Evolutionary conservation across 2,888 invertebrate genomes (phyloP).

Genomic region (Dynastes tityus): DNA sequence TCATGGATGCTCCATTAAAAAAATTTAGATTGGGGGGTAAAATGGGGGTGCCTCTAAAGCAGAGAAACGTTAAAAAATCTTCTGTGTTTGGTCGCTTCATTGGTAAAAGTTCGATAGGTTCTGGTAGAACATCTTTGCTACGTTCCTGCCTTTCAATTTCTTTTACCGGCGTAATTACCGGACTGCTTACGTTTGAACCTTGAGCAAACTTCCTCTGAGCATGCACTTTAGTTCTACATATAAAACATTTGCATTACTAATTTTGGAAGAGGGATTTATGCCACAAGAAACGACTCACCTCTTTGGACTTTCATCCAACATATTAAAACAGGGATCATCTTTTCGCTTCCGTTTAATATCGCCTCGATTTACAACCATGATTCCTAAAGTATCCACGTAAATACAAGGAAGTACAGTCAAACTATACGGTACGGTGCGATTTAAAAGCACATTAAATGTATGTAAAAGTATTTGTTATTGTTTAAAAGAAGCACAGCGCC

Average conservation of each 20-base stretch:
- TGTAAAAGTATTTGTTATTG: too few species aligned
- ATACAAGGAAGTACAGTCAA: too few species aligned
- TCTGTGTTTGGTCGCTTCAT: constrained; percentile 85
- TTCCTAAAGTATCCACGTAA: neutral
- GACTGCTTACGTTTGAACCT: constrained; percentile 78
- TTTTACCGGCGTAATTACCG: constrained; percentile 75
- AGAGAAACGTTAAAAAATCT: constrained; percentile 89
- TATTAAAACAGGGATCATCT: constrained; percentile 59
- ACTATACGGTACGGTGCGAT: too few species aligned
- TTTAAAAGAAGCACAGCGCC: too few species aligned
- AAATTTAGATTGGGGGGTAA: constrained; percentile 83
- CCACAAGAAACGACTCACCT: constrained; percentile 62
- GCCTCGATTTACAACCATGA: constrained; percentile 67
- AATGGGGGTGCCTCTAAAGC: constrained; percentile 84
- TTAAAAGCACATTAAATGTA: too few species aligned
- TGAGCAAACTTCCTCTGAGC: constrained; percentile 92
- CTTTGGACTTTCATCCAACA: constrained; percentile 70
- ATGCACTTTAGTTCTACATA: constrained; percentile 83
- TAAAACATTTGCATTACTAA: constrained; percentile 51
- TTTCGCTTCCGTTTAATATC: constrained; percentile 69
- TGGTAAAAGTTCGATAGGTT: constrained; percentile 76
- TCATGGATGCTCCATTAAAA: constrained; percentile 73
- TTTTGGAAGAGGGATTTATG: neutral
- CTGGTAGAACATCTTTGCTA: constrained; percentile 68
- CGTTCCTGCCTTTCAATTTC: constrained; percentile 74